A percentile compares a stretch with the other conserved stretches of the same genome.
phyloP scores from a whole-genome alignment of 2,113 vertebrate species.

The Podiceps cristatus region DNA sequence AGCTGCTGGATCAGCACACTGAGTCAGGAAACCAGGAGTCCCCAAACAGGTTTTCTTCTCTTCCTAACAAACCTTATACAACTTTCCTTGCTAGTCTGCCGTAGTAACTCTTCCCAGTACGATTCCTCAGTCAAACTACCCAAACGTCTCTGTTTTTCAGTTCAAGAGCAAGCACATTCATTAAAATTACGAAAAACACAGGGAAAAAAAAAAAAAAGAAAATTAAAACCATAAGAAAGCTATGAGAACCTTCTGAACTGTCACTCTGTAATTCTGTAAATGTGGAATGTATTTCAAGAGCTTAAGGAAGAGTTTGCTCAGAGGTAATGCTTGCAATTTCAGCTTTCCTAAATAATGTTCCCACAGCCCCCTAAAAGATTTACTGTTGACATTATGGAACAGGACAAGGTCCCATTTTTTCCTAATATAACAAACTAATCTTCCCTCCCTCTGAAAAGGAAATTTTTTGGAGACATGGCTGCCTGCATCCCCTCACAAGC shows the following conservation, averaged over 20 bases:
- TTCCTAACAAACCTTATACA: background rate
- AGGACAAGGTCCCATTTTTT: background rate
- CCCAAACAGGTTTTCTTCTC: background rate
- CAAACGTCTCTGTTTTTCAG: background rate
- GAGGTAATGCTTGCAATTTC: background rate
- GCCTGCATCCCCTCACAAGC: background rate
- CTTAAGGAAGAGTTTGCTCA: background rate
- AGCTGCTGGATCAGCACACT: background rate
- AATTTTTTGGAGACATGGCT: background rate
- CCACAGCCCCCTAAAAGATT: background rate
- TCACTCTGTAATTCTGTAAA: background rate
- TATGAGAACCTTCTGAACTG: background rate
- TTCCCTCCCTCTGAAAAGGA: background rate
- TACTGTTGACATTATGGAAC: background rate
- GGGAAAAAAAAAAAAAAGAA: background rate
- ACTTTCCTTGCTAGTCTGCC: background rate
- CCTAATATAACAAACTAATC: background rate
- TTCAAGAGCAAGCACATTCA: background rate
- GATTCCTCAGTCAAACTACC: background rate
- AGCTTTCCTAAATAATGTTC: background rate
- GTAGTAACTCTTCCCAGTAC: background rate
- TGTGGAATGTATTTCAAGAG: background rate
- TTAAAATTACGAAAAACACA: background rate
- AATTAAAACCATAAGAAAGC: background rate
- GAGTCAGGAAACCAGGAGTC: background rate